A percentile compares a stretch with the other conserved stretches of the same genome.
phyloP scores from a whole-genome alignment of 2,797 vertebrate genomes.

The Hephaestus fuliginosus region DNA sequence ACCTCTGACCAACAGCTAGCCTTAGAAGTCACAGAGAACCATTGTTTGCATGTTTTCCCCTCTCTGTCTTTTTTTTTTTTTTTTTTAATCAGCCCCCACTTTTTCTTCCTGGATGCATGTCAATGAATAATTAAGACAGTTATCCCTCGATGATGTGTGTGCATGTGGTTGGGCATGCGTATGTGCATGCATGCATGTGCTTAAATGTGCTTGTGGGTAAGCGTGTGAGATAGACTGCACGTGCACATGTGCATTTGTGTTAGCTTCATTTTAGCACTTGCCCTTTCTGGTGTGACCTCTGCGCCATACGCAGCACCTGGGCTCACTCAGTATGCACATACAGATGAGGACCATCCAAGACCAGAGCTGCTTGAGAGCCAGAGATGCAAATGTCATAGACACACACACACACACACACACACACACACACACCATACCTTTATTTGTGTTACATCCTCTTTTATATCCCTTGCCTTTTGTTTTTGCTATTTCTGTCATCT shows the following conservation, averaged over 20 bases:
- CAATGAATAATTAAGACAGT: constrained; percentile 78
- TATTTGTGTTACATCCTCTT: constrained; percentile 76
- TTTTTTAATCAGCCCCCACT: constrained; percentile 33
- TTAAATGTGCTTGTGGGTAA: constrained; percentile 47
- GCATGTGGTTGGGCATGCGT: constrained; percentile 30
- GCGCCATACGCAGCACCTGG: constrained; percentile 85
- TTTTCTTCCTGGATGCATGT: constrained; percentile 70
- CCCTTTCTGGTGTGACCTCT: constrained; percentile 87
- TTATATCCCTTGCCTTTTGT: constrained; percentile 76
- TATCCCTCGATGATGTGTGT: constrained; percentile 52
- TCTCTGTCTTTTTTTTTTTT: constrained; percentile 28
- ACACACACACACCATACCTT: constrained; percentile 50
- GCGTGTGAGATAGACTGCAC: constrained; percentile 61
- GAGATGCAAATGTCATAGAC: constrained; percentile 84
- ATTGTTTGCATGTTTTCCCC: constrained; percentile 58
- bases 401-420: constrained; percentile 34
- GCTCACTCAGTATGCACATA: constrained; percentile 89
- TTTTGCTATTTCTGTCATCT: constrained; percentile 73
- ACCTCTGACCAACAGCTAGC: constrained; percentile 49
- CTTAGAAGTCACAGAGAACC: constrained; percentile 58
- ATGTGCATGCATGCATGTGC: constrained; percentile 41
- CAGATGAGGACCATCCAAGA: constrained; percentile 82
- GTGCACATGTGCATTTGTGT: constrained; percentile 74
- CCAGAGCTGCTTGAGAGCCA: constrained; percentile 78
- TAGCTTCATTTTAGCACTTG: constrained; percentile 84